phyloP scores from a whole-genome alignment of 2,797 vertebrate species.

The Acipenser transmontanus region DNA sequence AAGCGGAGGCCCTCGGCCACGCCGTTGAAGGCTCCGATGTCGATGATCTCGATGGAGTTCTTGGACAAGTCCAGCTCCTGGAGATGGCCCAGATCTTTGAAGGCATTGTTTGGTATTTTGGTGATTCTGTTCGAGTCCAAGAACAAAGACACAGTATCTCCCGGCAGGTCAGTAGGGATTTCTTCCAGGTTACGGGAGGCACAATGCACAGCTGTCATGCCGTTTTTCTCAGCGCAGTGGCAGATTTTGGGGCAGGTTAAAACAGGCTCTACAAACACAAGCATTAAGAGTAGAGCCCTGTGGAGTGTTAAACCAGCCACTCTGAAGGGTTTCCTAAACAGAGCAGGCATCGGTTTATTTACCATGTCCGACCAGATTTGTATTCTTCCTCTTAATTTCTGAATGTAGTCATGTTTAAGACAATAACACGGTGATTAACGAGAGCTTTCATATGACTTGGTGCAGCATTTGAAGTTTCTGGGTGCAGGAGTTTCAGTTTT shows the following conservation, averaged over 20 bases:
- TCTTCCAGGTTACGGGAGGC: constrained; percentile 71
- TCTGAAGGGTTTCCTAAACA: constrained; percentile 34
- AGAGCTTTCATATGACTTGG: no score
- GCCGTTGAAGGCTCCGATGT: constrained; percentile 74
- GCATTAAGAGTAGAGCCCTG: constrained; percentile 39
- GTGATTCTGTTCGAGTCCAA: constrained; percentile 83
- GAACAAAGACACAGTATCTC: constrained; percentile 69
- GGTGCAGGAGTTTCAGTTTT: no score
- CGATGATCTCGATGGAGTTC: constrained; percentile 78
- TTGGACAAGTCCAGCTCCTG: constrained; percentile 82
- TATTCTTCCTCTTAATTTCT: constrained; percentile 23
- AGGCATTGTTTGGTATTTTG: constrained; percentile 77
- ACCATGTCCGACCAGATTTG: constrained; percentile 45
- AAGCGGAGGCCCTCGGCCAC: constrained; percentile 69
- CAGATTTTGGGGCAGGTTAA: constrained; percentile 72
- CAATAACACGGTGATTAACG: no score
- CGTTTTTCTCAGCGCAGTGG: constrained; percentile 70
- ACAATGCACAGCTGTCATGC: constrained; percentile 77
- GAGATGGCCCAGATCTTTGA: constrained; percentile 74
- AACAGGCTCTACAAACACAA: constrained; percentile 33
- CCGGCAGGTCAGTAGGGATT: constrained; percentile 77
- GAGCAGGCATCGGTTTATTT: constrained; percentile 31
- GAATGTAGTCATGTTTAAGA: constrained; percentile 26
- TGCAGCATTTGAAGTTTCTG: no score
- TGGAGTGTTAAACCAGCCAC: constrained; percentile 28